These are phyloP conservation scores for Drosophila rubida DNA, from an alignment of 2,888 invertebrate genomes.

Conservation along the genomic window DNA sequence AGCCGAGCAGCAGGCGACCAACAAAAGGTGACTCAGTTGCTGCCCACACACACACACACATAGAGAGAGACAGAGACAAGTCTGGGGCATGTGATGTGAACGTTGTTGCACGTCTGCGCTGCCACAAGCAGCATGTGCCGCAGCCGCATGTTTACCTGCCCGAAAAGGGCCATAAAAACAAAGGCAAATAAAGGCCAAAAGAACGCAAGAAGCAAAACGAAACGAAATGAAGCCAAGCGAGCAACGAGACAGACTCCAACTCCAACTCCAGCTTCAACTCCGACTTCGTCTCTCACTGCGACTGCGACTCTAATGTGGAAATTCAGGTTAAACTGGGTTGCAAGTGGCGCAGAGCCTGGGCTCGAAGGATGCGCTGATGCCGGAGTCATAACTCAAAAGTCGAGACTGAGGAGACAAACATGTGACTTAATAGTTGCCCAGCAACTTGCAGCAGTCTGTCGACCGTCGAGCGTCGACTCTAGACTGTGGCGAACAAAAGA, in stretches of 20 bases:
- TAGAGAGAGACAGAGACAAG: no score
- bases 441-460: constrained; percentile 8
- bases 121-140: constrained; percentile 29
- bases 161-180: constrained; percentile 76
- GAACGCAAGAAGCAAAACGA: constrained; percentile 20
- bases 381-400: constrained; percentile 78
- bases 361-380: constrained; percentile 22
- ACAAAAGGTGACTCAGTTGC: constrained; percentile 43
- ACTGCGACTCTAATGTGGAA: constrained; percentile 69
- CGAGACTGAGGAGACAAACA: constrained; percentile 63
- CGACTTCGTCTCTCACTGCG: background rate
- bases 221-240: constrained; percentile 4
- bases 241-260: constrained; percentile 3
- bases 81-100: constrained; percentile 48
- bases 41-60: constrained; percentile 40
- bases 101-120: constrained; percentile 31
- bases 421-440: constrained; percentile 79
- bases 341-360: constrained; percentile 13
- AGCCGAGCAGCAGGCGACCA: constrained; percentile 25
- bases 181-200: constrained; percentile 68
- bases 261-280: constrained; percentile 20
- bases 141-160: constrained; percentile 70
- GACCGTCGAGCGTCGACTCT: no score
- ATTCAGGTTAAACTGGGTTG: constrained; percentile 81
- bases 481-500: constrained; percentile 13